phyloP scores from a whole-genome alignment of 2,888 invertebrate genomes.

The Linnaemya tessellans region DNA sequence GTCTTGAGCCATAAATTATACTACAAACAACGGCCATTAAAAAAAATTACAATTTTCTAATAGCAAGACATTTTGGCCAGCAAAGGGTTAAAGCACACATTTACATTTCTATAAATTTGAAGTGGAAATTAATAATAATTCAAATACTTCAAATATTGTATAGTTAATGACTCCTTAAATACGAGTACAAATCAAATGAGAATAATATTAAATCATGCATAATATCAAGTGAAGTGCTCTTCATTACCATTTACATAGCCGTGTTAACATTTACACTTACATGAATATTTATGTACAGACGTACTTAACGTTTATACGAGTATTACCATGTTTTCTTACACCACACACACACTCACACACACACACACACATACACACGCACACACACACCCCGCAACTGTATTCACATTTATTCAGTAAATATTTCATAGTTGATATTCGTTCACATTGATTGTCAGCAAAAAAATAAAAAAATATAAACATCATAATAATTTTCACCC shows the following conservation, averaged over 20 bases:
- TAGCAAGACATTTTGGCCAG: too few relatives aligned
- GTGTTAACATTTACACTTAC: conserved; percentile 63
- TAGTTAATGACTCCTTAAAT: conserved; percentile 35
- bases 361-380: neutral
- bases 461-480: too few relatives aligned
- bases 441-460: conserved; percentile 53
- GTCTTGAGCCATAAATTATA: too few relatives aligned
- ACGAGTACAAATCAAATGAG: conserved; percentile 56
- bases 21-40: too few relatives aligned
- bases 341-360: too few relatives aligned
- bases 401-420: conserved; percentile 4
- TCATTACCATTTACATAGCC: conserved; percentile 69
- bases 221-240: conserved; percentile 68
- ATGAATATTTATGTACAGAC: neutral
- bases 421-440: conserved; percentile 46
- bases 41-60: too few relatives aligned
- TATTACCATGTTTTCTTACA: neutral
- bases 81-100: too few relatives aligned
- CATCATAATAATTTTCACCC: conserved; percentile 43
- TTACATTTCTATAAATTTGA: neutral
- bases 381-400: too few relatives aligned
- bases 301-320: neutral
- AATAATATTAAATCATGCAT: conserved; percentile 65
- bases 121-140: neutral
- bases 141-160: conserved; percentile 30